Evolutionary conservation across 2,888 invertebrate species (phyloP).

Genomic region (Polydrusus cervinus): DNA sequence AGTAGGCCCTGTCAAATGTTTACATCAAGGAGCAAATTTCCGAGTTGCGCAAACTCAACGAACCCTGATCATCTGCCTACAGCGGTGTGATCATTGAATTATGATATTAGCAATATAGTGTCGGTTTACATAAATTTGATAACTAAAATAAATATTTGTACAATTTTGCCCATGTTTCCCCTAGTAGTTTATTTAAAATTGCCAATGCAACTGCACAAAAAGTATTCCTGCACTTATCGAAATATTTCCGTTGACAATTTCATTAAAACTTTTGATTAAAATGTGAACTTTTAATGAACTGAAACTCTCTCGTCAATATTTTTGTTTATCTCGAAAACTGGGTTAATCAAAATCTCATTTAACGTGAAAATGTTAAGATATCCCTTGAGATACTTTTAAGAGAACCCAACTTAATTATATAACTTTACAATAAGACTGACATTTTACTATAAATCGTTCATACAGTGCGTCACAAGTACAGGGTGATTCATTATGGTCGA

Average conservation of each 20-base stretch:
- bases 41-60: too few relatives aligned
- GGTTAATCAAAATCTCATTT: conserved; percentile 25
- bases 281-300: conserved; percentile 17
- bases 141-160: neutral
- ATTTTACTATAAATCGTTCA: neutral
- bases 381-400: too few relatives aligned
- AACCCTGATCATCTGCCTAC: too few relatives aligned
- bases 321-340: conserved; percentile 23
- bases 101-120: too few relatives aligned
- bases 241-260: conserved; percentile 10
- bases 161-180: neutral
- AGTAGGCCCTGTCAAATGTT: too few relatives aligned
- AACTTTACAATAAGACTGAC: conserved; percentile 6
- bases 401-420: conserved; percentile 10
- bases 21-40: too few relatives aligned
- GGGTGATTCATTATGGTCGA: too few relatives aligned
- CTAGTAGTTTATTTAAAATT: neutral
- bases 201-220: conserved; percentile 2
- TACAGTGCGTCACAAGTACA: neutral
- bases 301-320: conserved; percentile 2
- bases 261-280: conserved; percentile 27
- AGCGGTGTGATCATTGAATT: too few relatives aligned
- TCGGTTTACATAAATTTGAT: too few relatives aligned
- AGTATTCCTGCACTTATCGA: neutral
- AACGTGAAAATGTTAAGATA: conserved; percentile 22